Base-by-base conservation (phyloP, 2,113 vertebrate species). In the Laterallus jamaicensis region DNA sequence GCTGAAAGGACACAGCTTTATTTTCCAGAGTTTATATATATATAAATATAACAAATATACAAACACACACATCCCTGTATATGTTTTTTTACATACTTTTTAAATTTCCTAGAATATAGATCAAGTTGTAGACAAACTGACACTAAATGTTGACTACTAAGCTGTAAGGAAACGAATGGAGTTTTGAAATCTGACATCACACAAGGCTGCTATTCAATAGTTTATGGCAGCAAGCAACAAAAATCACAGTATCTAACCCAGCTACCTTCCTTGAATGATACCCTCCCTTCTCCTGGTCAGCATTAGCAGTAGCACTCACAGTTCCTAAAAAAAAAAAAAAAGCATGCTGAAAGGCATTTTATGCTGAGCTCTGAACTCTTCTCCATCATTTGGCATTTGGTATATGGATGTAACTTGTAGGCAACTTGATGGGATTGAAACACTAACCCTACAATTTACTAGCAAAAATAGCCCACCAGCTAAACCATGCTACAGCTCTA, bases 381-480 rank as follows among this genome's bases (percentile, higher is more conserved):
- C 26, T 35, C 19, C 62, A 71, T 55, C 69, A 54, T 83, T 78
- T 93, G 14, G 39, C 80, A 59, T 84, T 75, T 69, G 32, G 62
- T 80, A 37, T 82, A 86, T 95, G 84, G 31, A 49, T 97, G 74
- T 90, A 93, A 95, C 78, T 73, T 63, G 14, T 31, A 85, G 68
- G 49, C 52, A 86, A 55, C 29, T 81, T 59, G 32, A 68, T 49
- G 68, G 67, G 60, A 83, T 58, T 89, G 83, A 94, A 95, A 93
- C 64, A 56, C 54, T 64, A 90, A 95, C 56, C 79, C 95, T 96
- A 66, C 90, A 97, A 96, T 97, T 97, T 96, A 29, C 79, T 50
- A 62, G 50, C 93, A 96, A 66, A 98, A 97, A 97, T 96, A 97
- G 60, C 55, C 86, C 71, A 69, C 40, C 35, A 87, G 62, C 70